Conservation (phyloP, 2,113 vertebrate genomes). For the Poecilia latipinna region DNA sequence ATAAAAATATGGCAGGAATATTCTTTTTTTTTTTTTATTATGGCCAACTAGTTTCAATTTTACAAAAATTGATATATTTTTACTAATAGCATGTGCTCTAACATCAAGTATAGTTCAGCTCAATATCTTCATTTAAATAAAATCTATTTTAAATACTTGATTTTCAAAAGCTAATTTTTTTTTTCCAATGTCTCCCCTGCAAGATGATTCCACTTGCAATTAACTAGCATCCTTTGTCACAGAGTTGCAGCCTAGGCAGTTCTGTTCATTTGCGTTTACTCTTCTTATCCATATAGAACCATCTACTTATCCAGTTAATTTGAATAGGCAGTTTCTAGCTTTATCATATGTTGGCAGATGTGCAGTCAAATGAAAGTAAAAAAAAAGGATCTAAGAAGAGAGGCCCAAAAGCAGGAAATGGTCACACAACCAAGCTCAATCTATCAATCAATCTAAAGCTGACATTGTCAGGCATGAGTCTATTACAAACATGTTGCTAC, state of each 20-base stretch:
- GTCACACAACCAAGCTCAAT: neutral
- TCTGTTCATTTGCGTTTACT: slow-evolving; percentile 27
- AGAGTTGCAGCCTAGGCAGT: slow-evolving; percentile 11
- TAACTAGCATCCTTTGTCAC: slow-evolving; percentile 3
- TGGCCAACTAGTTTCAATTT: neutral
- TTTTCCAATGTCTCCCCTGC: neutral
- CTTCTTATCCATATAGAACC: neutral
- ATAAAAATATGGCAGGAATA: neutral
- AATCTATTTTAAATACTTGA: neutral
- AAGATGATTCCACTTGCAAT: slow-evolving; percentile 1
- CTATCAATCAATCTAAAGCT: neutral
- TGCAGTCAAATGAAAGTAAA: slow-evolving; percentile 5
- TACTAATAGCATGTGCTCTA: slow-evolving; percentile 3
- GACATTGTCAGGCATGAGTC: too few relatives aligned
- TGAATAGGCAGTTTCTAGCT: slow-evolving; percentile 18
- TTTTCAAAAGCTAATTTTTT: neutral
- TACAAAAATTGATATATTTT: neutral
- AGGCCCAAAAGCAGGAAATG: neutral
- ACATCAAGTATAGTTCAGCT: neutral
- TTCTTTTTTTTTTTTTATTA: neutral
- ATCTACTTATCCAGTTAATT: neutral
- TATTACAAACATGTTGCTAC: neutral
- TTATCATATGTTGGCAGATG: slow-evolving; percentile 15
- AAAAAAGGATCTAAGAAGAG: neutral
- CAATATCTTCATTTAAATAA: slow-evolving; percentile 5